Base-by-base conservation (phyloP, 2,888 invertebrate species). In the Timema podura region DNA sequence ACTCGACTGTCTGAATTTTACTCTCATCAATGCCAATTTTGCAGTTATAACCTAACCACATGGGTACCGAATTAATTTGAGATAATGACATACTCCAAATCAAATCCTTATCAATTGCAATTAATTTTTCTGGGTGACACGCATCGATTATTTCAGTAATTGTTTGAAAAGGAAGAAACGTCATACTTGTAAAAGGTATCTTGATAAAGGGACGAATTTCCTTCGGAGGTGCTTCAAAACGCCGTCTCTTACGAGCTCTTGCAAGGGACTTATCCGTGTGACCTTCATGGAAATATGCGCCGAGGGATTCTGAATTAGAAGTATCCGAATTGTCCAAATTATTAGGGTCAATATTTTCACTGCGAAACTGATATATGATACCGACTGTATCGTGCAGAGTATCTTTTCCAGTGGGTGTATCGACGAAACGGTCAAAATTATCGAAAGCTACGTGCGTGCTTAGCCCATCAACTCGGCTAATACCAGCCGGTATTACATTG, bases 331-430 rank as follows among this genome's bases (percentile, higher is more conserved):
- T 75, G 72, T 15, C 77, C 77, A 15, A 13, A 61, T 61, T 15
- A n/a, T 61, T 16, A 61, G 13, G 13, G 16, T 61, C 61, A 61
- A 16, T 9, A 15, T 9, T 49, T 9, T 49, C 49, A 11, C 11
- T 10, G n/a, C 9, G n/a, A 15, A 61, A 61, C 75, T 78, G 78
- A 73, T 75, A 77, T 44, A 77, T 75, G 16, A 78, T 78, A 59
- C 77, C 76, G 71, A 79, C 78, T 0, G 78, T 79, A 69, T 79
- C 78, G 72, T 79, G 79, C 65, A 79, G 68, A 0, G 79, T 79
- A 57, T 79, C 76, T 72, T 79, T 79, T 5, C 78, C 78, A 72
- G 64, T 73, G 9, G 48, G n/a, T 3, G 79, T 79, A 68, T 79
- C 78, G 8, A 79, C 78, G 71, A 72, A 79, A 7, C 78, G 71